Conservation (phyloP, 2,797 vertebrate genomes). For the Champsocephalus esox region DNA sequence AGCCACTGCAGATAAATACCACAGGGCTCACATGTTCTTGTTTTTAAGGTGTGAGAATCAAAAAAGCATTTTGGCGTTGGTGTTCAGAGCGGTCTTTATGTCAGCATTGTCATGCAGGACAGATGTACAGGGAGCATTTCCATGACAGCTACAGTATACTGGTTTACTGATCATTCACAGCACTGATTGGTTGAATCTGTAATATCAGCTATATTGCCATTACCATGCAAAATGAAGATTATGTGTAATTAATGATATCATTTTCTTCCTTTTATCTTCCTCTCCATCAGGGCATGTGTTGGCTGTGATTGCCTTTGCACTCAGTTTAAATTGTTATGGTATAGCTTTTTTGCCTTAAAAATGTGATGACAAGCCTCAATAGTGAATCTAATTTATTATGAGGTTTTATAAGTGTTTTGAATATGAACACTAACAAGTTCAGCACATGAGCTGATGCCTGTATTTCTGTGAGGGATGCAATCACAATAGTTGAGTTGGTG, state of each 20-base stretch:
- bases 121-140: slow-evolving; percentile 11
- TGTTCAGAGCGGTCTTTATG: slow-evolving; percentile 12
- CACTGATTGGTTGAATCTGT: background rate
- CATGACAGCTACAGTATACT: slow-evolving; percentile 3
- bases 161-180: background rate
- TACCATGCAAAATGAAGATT: background rate
- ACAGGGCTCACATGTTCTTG: background rate
- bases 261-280: background rate
- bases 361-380: too few species aligned
- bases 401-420: background rate
- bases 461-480: background rate
- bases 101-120: slow-evolving; percentile 2
- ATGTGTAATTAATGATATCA: background rate
- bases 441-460: background rate
- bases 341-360: too few species aligned
- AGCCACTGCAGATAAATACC: background rate
- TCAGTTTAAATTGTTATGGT: too few species aligned
- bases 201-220: background rate
- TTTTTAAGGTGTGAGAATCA: slow-evolving; percentile 26
- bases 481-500: too few species aligned
- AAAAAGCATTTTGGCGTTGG: slow-evolving; percentile 26
- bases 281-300: background rate
- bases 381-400: too few species aligned
- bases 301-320: too few species aligned
- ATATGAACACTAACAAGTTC: background rate